A percentile compares a stretch with the other conserved stretches of the same genome.
These are phyloP conservation scores for Leiothrix lutea DNA, from an alignment of 2,113 vertebrate species.

Conservation along the genomic window DNA sequence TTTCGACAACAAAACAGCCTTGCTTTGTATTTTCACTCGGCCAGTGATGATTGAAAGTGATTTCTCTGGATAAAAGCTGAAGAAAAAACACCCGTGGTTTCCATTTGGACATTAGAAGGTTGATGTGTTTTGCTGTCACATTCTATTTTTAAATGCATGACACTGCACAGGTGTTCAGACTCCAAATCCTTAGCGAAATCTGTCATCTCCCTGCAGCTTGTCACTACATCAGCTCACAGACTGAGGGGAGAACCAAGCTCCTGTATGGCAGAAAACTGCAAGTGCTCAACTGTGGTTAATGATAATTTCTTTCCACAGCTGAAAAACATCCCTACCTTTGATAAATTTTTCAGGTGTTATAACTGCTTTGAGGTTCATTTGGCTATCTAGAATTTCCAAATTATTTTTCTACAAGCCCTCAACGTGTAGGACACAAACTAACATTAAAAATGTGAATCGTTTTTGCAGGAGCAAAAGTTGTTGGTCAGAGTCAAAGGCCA, in stretches of 20 bases:
- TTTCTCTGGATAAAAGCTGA: conserved; percentile 18
- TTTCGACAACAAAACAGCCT: not conserved
- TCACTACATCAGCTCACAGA: conserved; percentile 28
- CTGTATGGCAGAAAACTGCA: not conserved
- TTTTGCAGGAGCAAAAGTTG: not conserved
- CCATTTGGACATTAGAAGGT: conserved; percentile 42
- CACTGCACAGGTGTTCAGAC: conserved; percentile 61
- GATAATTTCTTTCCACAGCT: not conserved
- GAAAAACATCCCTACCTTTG: not conserved
- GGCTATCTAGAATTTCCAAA: not conserved
- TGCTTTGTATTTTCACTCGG: not conserved
- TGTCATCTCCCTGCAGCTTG: conserved; percentile 37
- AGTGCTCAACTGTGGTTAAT: not conserved
- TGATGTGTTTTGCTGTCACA: conserved; percentile 46
- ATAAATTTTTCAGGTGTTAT: not conserved
- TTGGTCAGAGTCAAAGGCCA: not conserved
- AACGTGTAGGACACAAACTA: not conserved
- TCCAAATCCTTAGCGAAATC: conserved; percentile 36
- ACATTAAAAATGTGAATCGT: not conserved
- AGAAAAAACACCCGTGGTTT: conserved; percentile 38
- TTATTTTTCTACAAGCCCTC: not conserved
- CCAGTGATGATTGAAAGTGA: not conserved
- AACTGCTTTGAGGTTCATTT: not conserved
- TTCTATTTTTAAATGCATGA: conserved; percentile 60
- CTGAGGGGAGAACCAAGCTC: not conserved